Evolutionary conservation across 2,113 vertebrate species (phyloP), one percentile per base, ranked within the genome.

Genomic region (Spermophilus dauricus): DNA sequence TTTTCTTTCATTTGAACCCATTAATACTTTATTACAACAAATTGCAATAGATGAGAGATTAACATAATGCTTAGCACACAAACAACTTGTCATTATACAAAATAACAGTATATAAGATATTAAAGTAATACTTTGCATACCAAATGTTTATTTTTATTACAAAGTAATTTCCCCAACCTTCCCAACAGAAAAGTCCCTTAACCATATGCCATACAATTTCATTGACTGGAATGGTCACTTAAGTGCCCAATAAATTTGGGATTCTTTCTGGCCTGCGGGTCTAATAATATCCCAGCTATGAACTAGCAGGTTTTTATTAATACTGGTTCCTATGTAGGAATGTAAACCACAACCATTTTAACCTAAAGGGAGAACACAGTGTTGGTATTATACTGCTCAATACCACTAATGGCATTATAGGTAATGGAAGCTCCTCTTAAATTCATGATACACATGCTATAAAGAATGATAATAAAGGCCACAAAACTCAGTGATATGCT

Each of bases 1-100:
- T 95, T 97, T 94, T 90, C 65, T 93, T 93, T 69, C 73, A 91
- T 93, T 89, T 69, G 30, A 88, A 1, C 53, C 24, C 51, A 91
- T 83, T 96, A 96, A 80, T 81, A 37, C 12, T 91, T 92, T 42
- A 91, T 90, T 92, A 85, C 22, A 84, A 70, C 37, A 92, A 94
- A 73, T 67, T 65, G 82, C 51, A 92, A 13, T 63, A 96, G 17
- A 70, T 75, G 56, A 75, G 14, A 94, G 69, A 75, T 34, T 83
- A 86, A 92, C 78, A 34, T 56, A 86, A 80, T 76, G 14, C 26
- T 87, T 90, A 69, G 18, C 45, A 81, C 4, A 77, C 26, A 89
- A 86, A 78, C 37, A 28, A 51, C 70, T 84, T 94, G 32, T 70
- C 95, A 97, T 92, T 90, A 70, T 0, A 91, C 34, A 45, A 76